phyloP scores from a whole-genome alignment of 2,888 invertebrate genomes.

The Mayetiola destructor region DNA sequence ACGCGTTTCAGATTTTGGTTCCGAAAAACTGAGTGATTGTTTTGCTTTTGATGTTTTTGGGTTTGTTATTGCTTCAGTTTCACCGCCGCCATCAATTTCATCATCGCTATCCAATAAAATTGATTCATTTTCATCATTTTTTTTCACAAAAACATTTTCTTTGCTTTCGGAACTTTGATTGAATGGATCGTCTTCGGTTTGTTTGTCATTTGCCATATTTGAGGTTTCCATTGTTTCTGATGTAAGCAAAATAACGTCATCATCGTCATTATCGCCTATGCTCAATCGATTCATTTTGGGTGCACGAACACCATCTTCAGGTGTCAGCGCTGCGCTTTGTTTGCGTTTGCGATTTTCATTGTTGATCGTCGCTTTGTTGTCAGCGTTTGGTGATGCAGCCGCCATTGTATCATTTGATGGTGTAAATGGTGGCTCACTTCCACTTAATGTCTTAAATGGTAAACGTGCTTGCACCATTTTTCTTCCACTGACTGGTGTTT shows the following conservation, averaged over 20 bases:
- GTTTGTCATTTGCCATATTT: neutral
- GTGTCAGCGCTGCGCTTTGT: neutral
- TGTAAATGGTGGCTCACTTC: neutral
- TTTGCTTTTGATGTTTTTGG: neutral
- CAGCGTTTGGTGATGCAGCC: neutral
- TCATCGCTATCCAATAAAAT: neutral
- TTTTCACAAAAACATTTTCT: neutral
- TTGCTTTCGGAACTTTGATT: neutral
- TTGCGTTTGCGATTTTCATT: slow-evolving; percentile 5
- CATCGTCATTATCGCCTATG: neutral
- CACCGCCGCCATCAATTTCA: neutral
- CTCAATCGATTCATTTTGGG: neutral
- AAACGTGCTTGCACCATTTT: slow-evolving; percentile 47
- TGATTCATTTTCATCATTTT: neutral
- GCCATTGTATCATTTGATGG: slow-evolving; percentile 7
- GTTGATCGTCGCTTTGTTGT: neutral
- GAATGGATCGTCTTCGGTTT: neutral
- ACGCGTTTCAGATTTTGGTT: neutral
- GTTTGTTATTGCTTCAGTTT: neutral
- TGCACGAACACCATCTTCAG: neutral
- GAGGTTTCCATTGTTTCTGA: neutral
- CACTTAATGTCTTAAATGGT: slow-evolving; percentile 37
- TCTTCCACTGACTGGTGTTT: slow-evolving; percentile 30
- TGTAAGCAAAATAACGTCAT: neutral
- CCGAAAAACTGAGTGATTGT: neutral